phyloP scores from a whole-genome alignment of 2,888 invertebrate species.

The Tholera decimalis region DNA sequence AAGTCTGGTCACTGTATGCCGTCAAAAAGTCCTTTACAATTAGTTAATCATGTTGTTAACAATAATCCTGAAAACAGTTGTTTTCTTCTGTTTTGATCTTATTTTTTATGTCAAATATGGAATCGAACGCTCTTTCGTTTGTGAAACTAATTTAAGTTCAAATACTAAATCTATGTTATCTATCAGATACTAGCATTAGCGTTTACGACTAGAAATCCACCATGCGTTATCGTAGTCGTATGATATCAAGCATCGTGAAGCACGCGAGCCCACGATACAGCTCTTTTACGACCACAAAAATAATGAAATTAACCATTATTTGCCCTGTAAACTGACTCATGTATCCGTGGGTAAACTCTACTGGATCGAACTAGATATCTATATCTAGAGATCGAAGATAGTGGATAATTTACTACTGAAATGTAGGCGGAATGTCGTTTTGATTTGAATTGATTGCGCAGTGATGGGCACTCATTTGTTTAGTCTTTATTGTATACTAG shows the following conservation, averaged over 20 bases:
- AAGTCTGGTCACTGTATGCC: no score
- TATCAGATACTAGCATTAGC: conserved; percentile 26
- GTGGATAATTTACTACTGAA: conserved; percentile 40
- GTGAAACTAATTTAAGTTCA: neutral
- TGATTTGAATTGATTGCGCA: conserved; percentile 52
- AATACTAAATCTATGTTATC: conserved; percentile 13
- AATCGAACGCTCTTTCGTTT: neutral
- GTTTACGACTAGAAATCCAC: conserved; percentile 26
- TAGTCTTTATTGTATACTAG: conserved; percentile 22
- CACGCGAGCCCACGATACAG: conserved; percentile 80
- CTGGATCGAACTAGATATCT: conserved; percentile 57
- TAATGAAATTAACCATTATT: conserved; percentile 85
- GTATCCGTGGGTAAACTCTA: conserved; percentile 58
- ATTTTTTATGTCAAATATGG: neutral
- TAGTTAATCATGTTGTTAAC: no score
- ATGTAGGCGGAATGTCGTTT: conserved; percentile 27
- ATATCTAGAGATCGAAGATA: conserved; percentile 47
- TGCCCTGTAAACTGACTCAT: conserved; percentile 70
- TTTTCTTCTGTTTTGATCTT: neutral
- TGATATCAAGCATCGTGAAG: conserved; percentile 58
- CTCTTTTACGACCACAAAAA: conserved; percentile 80
- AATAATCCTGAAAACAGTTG: no score
- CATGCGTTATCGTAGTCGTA: conserved; percentile 42
- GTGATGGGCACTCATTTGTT: conserved; percentile 45
- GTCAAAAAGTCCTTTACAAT: no score